These are phyloP conservation scores for Lepidocolaptes lacrymiger DNA, from an alignment of 2,797 vertebrate genomes.

Conservation along the genomic window DNA sequence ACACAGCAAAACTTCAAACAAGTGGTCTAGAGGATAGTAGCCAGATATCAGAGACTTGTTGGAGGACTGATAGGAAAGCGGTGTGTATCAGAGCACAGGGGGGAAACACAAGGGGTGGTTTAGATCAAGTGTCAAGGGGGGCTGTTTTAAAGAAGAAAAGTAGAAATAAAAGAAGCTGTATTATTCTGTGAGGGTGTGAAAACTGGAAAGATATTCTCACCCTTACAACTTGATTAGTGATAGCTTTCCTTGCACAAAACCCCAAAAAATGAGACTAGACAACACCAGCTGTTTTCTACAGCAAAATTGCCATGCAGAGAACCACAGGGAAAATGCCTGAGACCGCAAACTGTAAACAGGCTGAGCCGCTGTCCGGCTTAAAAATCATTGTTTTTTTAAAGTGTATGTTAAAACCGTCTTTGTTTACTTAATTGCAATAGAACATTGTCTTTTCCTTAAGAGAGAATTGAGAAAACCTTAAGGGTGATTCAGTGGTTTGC, in stretches of 20 bases:
- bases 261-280: conserved; percentile 23
- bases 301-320: conserved; percentile 36
- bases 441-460: conserved; percentile 58
- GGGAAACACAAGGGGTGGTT: not conserved
- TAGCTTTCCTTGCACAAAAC: not conserved
- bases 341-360: conserved; percentile 26
- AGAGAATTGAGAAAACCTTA: conserved; percentile 55
- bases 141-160: not conserved
- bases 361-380: conserved; percentile 32
- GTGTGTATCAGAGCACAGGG: not conserved
- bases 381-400: conserved; percentile 60
- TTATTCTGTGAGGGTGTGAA: not conserved
- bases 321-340: conserved; percentile 42
- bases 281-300: conserved; percentile 24
- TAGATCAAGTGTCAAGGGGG: not conserved
- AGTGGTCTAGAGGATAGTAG: not conserved
- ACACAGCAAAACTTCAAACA: not conserved
- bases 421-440: conserved; percentile 62
- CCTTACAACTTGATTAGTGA: not conserved
- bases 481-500: conserved; percentile 35
- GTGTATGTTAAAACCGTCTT: conserved; percentile 40
- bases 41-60: not conserved
- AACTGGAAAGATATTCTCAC: not conserved
- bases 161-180: not conserved
- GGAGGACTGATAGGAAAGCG: not conserved